Conservation (phyloP, 2,888 invertebrate species). For the Papilio demoleus region DNA sequence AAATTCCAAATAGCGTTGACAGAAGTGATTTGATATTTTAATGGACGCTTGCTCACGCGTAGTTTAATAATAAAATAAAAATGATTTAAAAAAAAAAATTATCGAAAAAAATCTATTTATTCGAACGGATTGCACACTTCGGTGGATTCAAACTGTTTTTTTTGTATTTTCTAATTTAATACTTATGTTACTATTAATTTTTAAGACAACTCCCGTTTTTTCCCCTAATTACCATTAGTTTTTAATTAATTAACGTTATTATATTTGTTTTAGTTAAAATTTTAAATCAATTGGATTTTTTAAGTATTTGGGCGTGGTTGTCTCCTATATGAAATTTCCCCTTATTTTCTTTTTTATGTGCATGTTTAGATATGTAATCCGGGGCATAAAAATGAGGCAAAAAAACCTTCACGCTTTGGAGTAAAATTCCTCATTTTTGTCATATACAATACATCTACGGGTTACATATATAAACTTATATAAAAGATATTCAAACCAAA, state of each 20-base stretch:
- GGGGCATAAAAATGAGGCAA: constrained; percentile 1
- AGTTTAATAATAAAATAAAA: constrained; percentile 51
- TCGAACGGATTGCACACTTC: constrained; percentile 58
- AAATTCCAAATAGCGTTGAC: constrained; percentile 71
- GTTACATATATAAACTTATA: neutral
- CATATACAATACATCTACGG: neutral
- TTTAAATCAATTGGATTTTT: constrained; percentile 42
- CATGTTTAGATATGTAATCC: neutral
- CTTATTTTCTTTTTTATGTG: neutral
- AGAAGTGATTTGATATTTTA: constrained; percentile 56
- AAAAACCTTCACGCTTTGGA: neutral
- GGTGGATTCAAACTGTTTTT: constrained; percentile 44
- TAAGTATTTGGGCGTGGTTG: constrained; percentile 39
- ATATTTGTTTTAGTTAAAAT: constrained; percentile 58
- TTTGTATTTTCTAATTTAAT: constrained; percentile 62
- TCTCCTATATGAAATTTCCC: constrained; percentile 31
- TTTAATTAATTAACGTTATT: constrained; percentile 65
- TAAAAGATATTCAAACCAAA: constrained; percentile 1
- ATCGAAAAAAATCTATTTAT: constrained; percentile 55
- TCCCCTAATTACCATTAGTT: constrained; percentile 74
- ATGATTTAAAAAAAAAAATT: constrained; percentile 49
- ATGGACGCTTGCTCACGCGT: constrained; percentile 62
- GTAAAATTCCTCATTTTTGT: neutral
- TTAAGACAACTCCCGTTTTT: constrained; percentile 67
- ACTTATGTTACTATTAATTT: constrained; percentile 81